These are phyloP conservation scores for Rhea pennata DNA, from an alignment of 2,113 vertebrate genomes.

Conservation along the genomic window DNA sequence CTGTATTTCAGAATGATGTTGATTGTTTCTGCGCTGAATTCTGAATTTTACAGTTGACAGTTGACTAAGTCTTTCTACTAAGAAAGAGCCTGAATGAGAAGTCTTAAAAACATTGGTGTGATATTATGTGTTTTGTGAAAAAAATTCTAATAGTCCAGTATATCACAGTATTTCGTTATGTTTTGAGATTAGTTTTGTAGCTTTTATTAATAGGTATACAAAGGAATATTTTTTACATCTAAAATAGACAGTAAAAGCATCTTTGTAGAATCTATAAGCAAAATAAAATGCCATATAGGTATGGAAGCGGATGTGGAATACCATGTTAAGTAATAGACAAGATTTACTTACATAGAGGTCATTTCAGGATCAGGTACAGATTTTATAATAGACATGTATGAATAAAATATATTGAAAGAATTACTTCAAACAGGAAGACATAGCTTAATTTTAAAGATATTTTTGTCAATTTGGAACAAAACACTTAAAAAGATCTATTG, in stretches of 20 bases:
- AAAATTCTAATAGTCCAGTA: neutral
- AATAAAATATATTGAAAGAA: neutral
- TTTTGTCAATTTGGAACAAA: neutral
- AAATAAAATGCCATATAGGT: neutral
- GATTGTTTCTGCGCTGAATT: neutral
- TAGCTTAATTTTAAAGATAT: neutral
- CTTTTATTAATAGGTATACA: neutral
- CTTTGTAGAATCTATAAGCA: constrained; percentile 11
- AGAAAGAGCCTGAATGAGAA: neutral
- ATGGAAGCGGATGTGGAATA: neutral
- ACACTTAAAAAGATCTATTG: neutral
- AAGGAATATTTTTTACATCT: neutral
- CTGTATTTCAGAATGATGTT: neutral
- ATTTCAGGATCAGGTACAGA: neutral
- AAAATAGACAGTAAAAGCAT: neutral
- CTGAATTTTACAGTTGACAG: neutral
- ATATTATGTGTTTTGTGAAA: neutral
- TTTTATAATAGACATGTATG: neutral
- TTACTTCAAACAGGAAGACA: neutral
- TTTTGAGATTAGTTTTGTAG: neutral
- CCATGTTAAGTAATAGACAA: neutral
- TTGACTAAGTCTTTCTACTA: neutral
- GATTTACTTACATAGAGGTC: neutral
- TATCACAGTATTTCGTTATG: neutral
- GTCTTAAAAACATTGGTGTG: neutral